Conservation (phyloP, 2,888 invertebrate species). For the Bombylius major region DNA sequence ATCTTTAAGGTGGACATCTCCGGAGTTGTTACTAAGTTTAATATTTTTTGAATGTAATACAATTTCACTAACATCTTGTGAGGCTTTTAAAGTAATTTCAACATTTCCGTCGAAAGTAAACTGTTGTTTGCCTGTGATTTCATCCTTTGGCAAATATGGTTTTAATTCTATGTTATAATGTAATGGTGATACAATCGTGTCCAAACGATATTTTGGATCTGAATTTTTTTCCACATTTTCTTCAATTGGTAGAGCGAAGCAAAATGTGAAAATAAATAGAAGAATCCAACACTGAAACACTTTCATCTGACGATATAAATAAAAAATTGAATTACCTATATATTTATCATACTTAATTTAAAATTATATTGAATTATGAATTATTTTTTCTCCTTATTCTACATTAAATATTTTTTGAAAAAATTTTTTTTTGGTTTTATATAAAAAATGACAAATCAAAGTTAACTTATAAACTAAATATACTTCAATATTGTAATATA, state of each 20-base stretch:
- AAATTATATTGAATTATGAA: no score
- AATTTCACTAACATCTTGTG: constrained; percentile 31
- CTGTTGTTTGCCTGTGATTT: constrained; percentile 15
- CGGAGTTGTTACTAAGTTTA: constrained; percentile 14
- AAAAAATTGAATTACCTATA: no score
- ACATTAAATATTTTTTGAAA: no score
- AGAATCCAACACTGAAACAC: background rate
- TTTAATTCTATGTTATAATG: constrained; percentile 42
- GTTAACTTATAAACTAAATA: no score
- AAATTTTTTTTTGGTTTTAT: no score
- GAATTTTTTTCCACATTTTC: background rate
- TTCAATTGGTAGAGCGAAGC: background rate
- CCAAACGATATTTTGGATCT: constrained; percentile 22
- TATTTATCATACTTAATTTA: no score
- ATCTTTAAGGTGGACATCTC: constrained; percentile 1
- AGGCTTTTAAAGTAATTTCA: constrained; percentile 38
- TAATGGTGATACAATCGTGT: constrained; percentile 37
- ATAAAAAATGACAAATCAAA: no score
- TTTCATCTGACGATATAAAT: no score
- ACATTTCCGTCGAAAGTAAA: constrained; percentile 33
- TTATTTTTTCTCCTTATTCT: no score
- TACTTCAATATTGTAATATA: no score
- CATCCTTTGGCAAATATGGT: constrained; percentile 38
- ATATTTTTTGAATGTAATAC: constrained; percentile 41
- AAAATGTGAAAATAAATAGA: background rate